Base-by-base conservation (phyloP, 2,888 invertebrate species). In the Lepidonotus clava region DNA sequence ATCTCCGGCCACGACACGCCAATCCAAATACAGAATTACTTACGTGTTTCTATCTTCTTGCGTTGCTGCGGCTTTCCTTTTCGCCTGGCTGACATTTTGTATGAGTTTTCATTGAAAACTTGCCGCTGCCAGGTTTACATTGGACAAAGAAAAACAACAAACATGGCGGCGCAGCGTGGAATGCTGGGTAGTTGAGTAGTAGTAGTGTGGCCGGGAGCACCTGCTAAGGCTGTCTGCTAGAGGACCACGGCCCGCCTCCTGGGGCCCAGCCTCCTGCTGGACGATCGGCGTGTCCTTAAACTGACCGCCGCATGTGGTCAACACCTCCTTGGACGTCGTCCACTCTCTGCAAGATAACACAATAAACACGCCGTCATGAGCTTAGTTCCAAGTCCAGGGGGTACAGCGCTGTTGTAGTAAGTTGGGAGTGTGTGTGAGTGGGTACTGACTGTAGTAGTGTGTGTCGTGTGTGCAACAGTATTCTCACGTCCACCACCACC, bases 1-100 rank as follows among this genome's bases (percentile, higher is more conserved):
- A 67, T 53, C 41, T 8, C 41, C 71, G 53, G 40, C 34, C 36
- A 86, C 77, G 86, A 86, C 86, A 76, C 77, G 36, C 80, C 28
- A 38, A 86, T 51, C 76, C 34, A 87, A 87, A n/a, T 53, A 71
- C 56, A 87, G 40, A 56, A 32, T 41, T 87, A 87, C 87, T 87
- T 76, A 87, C 87, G 84, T 40, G 84, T 32, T 84, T 87, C 87
- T 67, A 84, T 84, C 76, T 87, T 87, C 87, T 87, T 87, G 84
- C 94, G 91, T 89, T 94, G 94, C 89, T 94, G 94, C 89, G 94
- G 94, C 89, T 94, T 93, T 90, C 94, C 94, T 90, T 94, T 94
- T 91, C 94, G 94, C 89, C 94, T 92, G 89, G 94, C 92, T 91
- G 92, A 92, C 92, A 92, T 92, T 90, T 89, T 89, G 84, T 80